Conservation (phyloP, 2,113 vertebrate species). For the Notiomystis cincta region DNA sequence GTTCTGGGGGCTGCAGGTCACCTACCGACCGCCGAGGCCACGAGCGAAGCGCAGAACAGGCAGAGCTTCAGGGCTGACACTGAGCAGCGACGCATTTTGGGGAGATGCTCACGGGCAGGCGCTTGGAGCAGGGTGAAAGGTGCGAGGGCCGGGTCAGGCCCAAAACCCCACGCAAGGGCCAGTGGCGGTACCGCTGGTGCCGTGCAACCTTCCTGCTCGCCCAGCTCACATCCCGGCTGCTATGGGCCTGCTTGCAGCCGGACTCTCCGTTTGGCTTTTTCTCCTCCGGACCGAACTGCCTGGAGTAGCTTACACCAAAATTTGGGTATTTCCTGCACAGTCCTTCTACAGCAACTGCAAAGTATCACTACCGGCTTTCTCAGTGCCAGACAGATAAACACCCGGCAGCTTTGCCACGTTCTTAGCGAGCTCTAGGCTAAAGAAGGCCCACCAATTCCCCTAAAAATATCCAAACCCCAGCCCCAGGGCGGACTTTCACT, state of each 20-base stretch:
- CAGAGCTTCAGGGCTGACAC: not conserved
- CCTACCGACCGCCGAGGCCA: not conserved
- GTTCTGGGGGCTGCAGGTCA: accelerated
- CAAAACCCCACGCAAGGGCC: not conserved
- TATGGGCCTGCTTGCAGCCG: not conserved
- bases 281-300: not conserved
- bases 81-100: not conserved
- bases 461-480: accelerated
- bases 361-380: not conserved
- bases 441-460: no score
- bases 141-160: not conserved
- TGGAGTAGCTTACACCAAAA: not conserved
- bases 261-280: not conserved
- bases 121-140: not conserved
- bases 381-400: accelerated
- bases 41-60: accelerated
- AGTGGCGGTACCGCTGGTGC: accelerated
- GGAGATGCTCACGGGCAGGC: not conserved
- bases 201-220: not conserved
- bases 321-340: not conserved
- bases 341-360: not conserved
- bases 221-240: not conserved
- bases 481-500: not conserved
- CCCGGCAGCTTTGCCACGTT: not conserved
- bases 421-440: not conserved